Percentiles rank a stretch among this genome's conserved stretches.
Evolutionary conservation across 2,888 invertebrate species (phyloP).

Genomic region (Andricus curvator): DNA sequence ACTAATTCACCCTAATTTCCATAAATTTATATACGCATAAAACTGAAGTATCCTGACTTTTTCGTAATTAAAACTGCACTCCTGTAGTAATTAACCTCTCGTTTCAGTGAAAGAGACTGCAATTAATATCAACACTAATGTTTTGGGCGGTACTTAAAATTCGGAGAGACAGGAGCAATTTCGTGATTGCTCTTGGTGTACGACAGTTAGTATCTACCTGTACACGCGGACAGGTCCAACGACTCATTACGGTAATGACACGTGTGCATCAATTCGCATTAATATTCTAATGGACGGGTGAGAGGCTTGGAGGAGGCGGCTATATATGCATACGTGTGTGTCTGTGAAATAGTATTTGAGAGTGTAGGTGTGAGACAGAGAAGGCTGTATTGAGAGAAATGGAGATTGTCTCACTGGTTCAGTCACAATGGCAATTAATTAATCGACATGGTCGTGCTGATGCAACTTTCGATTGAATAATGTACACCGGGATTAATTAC

Average conservation of each 20-base stretch:
- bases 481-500: conserved; percentile 44
- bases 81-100: background rate
- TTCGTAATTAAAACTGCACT: background rate
- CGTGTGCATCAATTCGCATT: conserved; percentile 77
- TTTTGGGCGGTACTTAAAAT: conserved; percentile 63
- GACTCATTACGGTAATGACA: conserved; percentile 77
- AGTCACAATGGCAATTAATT: conserved; percentile 48
- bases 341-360: background rate
- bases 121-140: conserved; percentile 13
- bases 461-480: conserved; percentile 48
- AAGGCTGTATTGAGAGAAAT: background rate
- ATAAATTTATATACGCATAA: background rate
- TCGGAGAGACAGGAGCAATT: conserved; percentile 69
- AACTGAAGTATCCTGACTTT: background rate
- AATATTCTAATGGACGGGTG: conserved; percentile 75
- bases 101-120: background rate
- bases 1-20: background rate
- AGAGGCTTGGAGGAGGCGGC: conserved; percentile 36
- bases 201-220: conserved; percentile 68
- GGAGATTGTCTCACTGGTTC: conserved; percentile 29
- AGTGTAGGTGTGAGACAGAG: conserved; percentile 49
- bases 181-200: conserved; percentile 75
- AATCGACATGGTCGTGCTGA: conserved; percentile 39
- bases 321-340: conserved; percentile 32
- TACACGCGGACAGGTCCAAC: conserved; percentile 67